Evolutionary conservation across 2,797 vertebrate species (phyloP), one percentile per base, ranked within the genome.

Genomic region (Enteromius argenteus): DNA sequence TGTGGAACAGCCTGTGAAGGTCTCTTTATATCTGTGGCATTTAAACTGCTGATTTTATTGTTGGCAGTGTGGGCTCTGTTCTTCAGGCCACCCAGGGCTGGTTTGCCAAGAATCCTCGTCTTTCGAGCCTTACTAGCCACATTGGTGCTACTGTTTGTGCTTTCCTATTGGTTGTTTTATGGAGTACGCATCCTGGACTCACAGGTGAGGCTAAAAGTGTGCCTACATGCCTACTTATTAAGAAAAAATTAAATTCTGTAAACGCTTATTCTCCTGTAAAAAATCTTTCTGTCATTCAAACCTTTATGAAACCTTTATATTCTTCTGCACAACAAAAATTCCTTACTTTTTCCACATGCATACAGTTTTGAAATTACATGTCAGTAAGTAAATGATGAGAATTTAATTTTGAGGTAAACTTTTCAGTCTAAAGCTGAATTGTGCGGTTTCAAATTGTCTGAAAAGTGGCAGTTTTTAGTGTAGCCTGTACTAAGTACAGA

Each of bases 81-180:
- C 1, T 96, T 99, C 86, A 96, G 97, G 17, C 94, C 93, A 0
- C 94, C 94, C 44, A 95, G 94, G 1, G 96, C 96, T 0, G 93
- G 95, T 71, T 91, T 98, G 89, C 98, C 98, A 0, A 94, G 98
- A 37, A 91, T 99, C 79, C 97, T 97, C 13, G 95, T 97, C 84
- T 97, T 97, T 90, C 97, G 97, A 19, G 96, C 96, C 86, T 95
- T 99, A 44, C 91, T 99, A 78, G 89, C 95, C 91, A 96, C 97
- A 58, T 96, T 99, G 35, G 96, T 97, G 5, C 96, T 99, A 49
- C 94, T 99, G 13, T 96, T 98, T 21, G 95, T 98, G 83, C 95
- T 97, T 84, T 98, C 98, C 89, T 99, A 99, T 89, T 99, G 98
- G 98, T 96, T 99, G 5, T 99, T 99, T 80, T 99, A 98, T 0